Evolutionary conservation across 64 coral and sea anemone species (phyloP).

Genomic region (Anthopleura sola): DNA sequence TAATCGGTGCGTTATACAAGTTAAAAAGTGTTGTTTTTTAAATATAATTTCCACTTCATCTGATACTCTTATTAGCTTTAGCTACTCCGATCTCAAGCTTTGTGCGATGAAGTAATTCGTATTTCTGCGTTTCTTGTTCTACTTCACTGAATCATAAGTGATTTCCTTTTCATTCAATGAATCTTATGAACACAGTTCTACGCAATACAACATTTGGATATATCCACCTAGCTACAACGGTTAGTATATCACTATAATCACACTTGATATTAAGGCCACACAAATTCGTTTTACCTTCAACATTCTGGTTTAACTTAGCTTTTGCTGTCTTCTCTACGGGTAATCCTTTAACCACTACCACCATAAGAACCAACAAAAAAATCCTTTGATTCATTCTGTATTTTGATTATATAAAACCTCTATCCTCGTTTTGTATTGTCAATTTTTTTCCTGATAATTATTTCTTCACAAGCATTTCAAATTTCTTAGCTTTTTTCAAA

Average conservation of each 20-base stretch:
- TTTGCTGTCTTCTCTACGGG: background rate
- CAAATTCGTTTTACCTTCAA: background rate
- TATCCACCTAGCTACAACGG: background rate
- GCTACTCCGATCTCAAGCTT: background rate
- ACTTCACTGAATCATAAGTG: background rate
- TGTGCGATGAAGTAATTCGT: background rate
- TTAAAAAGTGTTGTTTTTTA: too few relatives aligned
- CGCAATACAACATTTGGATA: background rate
- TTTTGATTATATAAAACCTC: background rate
- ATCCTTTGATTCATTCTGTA: background rate
- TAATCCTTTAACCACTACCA: background rate
- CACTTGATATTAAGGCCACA: background rate
- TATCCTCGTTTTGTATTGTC: background rate
- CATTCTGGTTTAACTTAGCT: background rate
- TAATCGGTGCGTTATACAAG: too few relatives aligned
- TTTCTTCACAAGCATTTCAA: background rate
- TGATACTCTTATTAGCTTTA: too few relatives aligned
- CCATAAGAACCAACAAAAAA: background rate
- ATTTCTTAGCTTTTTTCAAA: constrained; percentile 19
- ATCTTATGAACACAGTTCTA: background rate
- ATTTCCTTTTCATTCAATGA: background rate
- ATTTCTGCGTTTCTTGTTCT: background rate
- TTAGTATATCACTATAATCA: background rate
- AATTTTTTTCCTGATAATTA: background rate
- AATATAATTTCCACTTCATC: too few relatives aligned